Evolutionary conservation across 2,113 vertebrate species (phyloP).

Genomic region (Nycticryphes semicollaris): DNA sequence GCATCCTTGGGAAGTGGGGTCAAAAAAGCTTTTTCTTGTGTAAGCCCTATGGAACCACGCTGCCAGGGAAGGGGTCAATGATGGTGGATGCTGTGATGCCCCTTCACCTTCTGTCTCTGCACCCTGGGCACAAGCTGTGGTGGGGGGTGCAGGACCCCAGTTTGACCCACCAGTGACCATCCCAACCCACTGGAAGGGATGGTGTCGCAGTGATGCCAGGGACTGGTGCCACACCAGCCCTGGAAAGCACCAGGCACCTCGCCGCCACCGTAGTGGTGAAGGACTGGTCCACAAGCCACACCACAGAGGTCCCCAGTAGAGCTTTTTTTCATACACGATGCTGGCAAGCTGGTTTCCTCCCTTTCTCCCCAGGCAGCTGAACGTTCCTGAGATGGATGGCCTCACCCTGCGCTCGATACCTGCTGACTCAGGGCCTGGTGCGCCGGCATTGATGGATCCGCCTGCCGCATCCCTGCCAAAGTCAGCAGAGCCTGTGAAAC

Average conservation of each 20-base stretch:
- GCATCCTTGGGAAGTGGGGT: not conserved
- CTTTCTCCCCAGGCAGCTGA: not conserved
- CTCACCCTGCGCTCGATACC: not conserved
- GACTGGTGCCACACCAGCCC: too few species aligned
- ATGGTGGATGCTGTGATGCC: rapidly evolving
- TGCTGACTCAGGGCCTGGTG: constrained; percentile 11
- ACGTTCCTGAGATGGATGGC: not conserved
- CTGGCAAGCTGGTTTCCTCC: not conserved
- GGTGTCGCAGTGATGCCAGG: not conserved
- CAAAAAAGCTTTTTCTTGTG: not conserved
- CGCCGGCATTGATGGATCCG: not conserved
- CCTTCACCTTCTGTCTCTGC: rapidly evolving
- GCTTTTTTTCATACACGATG: rapidly evolving
- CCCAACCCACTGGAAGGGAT: rapidly evolving
- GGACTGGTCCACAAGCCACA: rapidly evolving
- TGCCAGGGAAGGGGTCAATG: rapidly evolving
- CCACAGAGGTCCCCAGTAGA: rapidly evolving
- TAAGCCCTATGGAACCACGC: rapidly evolving
- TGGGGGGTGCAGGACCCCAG: rapidly evolving
- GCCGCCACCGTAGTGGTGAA: rapidly evolving
- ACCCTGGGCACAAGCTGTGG: not conserved
- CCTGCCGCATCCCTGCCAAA: not conserved
- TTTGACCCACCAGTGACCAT: not conserved
- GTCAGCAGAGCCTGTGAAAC: not conserved
- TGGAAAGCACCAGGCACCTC: not conserved